These are phyloP conservation scores for Gerris buenoi DNA, from an alignment of 1,140 invertebrate genomes.

Conservation along the genomic window DNA sequence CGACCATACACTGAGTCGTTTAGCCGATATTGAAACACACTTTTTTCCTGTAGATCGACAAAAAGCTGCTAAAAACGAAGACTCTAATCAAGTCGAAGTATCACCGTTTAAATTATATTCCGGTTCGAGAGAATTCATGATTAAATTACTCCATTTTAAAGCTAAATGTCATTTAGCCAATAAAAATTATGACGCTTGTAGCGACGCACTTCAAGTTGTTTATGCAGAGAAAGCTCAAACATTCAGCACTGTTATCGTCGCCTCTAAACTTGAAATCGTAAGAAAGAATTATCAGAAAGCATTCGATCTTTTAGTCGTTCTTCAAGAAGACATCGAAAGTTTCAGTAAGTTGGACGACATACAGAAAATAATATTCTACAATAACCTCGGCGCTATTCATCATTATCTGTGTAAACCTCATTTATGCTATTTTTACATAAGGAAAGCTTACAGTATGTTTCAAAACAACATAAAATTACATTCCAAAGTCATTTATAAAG, in stretches of 20 bases:
- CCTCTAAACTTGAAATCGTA: conserved; percentile 53
- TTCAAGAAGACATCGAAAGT: not conserved
- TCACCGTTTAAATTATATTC: not conserved
- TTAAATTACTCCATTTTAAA: not conserved
- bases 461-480: conserved; percentile 39
- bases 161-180: conserved; percentile 4
- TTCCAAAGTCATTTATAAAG: conserved; percentile 22
- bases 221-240: conserved; percentile 5
- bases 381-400: conserved; percentile 79
- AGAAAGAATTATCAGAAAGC: conserved; percentile 50
- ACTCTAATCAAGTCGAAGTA: not conserved
- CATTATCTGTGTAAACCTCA: conserved; percentile 73
- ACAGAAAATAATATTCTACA: conserved; percentile 47
- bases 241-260: conserved; percentile 42
- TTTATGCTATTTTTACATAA: conserved; percentile 69
- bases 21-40: conserved; percentile 8
- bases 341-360: not conserved
- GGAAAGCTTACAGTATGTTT: conserved; percentile 69
- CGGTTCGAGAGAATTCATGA: not conserved
- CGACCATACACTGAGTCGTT: not conserved
- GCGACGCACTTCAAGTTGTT: conserved; percentile 9
- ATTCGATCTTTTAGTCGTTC: conserved; percentile 41
- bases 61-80: not conserved
- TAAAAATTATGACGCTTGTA: conserved; percentile 4
- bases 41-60: not conserved